Evolutionary conservation across 2,113 vertebrate genomes (phyloP), one percentile per base, ranked within the genome.

Genomic region (Phyllostomus discolor): DNA sequence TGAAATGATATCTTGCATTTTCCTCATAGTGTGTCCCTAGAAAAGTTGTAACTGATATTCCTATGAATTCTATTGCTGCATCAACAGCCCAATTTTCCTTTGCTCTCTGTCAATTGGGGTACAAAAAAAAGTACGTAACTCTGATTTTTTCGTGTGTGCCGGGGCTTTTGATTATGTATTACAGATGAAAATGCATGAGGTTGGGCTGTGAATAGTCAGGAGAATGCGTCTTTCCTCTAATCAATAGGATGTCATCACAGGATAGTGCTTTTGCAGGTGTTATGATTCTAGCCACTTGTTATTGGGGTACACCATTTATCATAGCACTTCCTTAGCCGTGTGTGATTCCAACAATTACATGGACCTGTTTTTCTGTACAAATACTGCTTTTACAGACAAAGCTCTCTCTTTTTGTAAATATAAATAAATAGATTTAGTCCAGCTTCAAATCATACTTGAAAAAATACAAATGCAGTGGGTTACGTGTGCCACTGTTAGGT

Each of bases 1-100:
- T 79, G 81, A 96, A 97, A 96, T 88, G n/a, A 28, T 94, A 95
- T 43, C 76, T 95, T 95, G n/a, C 41, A 94, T 80, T 95, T 97
- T 95, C 95, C 54, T 79, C 33, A 33, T 81, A 52, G 52, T 95
- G 6, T 85, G 48, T 96, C 81, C 66, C 22, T 73, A 94, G 85
- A 78, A 87, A 95, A 85, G 62, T 11, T 4, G 2, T 12, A 93
- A 43, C 6, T 41, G 67, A 66, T 95, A 86, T 83, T 92, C 12
- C n/a, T 91, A 41, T 91, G 78, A 97, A 86, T 94, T 95, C 19
- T 80, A 41, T 69, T 88, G 90, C 79, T 90, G 46, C 7, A 78
- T 43, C 22, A 88, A 75, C n/a, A 97, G 54, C 43, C 46, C 48
- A 75, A 54, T 87, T 87, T 79, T 82, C 31, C 16, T 97, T 90